phyloP scores from a whole-genome alignment of 2,888 invertebrate species.

The Aromia moschata region DNA sequence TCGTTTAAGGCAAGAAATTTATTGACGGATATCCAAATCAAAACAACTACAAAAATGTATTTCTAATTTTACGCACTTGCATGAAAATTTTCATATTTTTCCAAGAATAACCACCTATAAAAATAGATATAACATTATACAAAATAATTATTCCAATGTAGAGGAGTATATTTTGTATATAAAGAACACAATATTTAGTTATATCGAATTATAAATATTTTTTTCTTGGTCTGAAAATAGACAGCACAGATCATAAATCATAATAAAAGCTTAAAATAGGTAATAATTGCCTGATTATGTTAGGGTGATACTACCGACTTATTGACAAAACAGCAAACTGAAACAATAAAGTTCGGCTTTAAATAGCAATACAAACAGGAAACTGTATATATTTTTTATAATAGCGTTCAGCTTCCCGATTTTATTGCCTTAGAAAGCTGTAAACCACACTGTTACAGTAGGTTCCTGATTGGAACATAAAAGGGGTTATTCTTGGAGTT shows the following conservation, averaged over 20 bases:
- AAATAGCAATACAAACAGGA: too few relatives aligned
- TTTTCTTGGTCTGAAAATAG: too few relatives aligned
- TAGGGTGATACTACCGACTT: too few relatives aligned
- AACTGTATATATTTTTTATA: too few relatives aligned
- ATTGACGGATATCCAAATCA: constrained; percentile 9
- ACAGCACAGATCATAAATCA: too few relatives aligned
- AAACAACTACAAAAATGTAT: constrained; percentile 5
- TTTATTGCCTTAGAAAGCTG: neutral
- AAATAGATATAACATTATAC: neutral
- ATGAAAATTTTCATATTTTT: constrained; percentile 14
- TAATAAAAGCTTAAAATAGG: neutral
- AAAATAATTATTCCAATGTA: too few relatives aligned
- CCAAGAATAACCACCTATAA: constrained; percentile 15
- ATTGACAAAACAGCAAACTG: too few relatives aligned
- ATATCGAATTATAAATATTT: too few relatives aligned
- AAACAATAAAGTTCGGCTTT: too few relatives aligned
- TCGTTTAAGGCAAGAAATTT: constrained; percentile 14
- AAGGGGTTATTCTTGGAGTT: constrained; percentile 2
- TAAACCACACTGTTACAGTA: neutral
- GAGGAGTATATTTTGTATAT: too few relatives aligned
- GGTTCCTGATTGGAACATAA: neutral
- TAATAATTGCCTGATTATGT: neutral
- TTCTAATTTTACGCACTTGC: constrained; percentile 5
- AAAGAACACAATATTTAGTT: too few relatives aligned
- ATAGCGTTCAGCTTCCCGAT: too few relatives aligned